Evolutionary conservation across 1,140 invertebrate genomes (phyloP).

Genomic region (Dolichoris vasculosae): DNA sequence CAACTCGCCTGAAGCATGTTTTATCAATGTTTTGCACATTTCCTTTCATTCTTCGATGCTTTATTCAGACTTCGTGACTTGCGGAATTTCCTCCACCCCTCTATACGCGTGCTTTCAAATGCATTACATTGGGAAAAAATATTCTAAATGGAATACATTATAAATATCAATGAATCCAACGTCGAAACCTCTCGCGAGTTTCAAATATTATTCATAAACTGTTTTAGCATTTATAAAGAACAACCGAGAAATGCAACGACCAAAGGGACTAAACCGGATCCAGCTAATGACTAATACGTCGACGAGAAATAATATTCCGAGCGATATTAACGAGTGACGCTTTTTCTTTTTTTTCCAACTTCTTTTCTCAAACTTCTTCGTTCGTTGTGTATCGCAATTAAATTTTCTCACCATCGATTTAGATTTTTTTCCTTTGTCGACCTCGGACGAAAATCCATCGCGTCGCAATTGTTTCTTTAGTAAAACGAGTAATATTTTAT

Average conservation of each 20-base stretch:
- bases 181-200: background rate
- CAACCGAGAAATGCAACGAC: background rate
- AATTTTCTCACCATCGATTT: background rate
- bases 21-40: constrained; percentile 48
- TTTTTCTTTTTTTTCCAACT: too few relatives aligned
- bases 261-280: background rate
- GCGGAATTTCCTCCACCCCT: background rate
- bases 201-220: background rate
- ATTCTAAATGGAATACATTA: constrained; percentile 14
- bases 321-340: background rate
- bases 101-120: background rate
- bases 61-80: constrained; percentile 34
- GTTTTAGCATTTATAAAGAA: constrained; percentile 22
- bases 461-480: background rate
- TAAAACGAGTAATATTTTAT: background rate
- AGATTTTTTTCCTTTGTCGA: background rate
- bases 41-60: constrained; percentile 15
- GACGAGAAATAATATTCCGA: background rate
- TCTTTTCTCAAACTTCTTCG: background rate
- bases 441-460: background rate
- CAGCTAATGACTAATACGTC: background rate
- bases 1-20: constrained; percentile 32
- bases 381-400: background rate
- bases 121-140: constrained; percentile 4
- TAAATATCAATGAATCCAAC: background rate